Percentiles rank a stretch among this genome's conserved stretches.
Evolutionary conservation across 2,113 vertebrate species (phyloP).

Genomic region (Atherinomorus stipes): DNA sequence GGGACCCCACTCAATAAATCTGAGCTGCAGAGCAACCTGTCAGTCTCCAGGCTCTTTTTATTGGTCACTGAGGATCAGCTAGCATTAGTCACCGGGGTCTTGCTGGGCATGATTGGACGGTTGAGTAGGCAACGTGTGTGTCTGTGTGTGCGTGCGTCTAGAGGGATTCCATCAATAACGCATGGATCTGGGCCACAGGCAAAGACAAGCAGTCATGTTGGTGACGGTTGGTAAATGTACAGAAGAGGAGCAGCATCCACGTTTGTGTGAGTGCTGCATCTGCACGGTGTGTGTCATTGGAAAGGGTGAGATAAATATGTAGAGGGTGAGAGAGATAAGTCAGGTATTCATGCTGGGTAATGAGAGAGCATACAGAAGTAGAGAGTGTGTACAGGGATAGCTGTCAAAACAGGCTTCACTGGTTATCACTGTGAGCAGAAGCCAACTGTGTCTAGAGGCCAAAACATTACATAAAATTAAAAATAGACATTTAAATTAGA

Average conservation of each 20-base stretch:
- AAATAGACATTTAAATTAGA: too few species aligned
- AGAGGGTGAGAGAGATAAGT: constrained; percentile 24
- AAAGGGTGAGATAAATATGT: background rate
- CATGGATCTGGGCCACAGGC: constrained; percentile 66
- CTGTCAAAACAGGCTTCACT: constrained; percentile 38
- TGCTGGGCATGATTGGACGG: constrained; percentile 53
- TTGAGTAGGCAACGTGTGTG: constrained; percentile 26
- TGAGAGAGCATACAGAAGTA: constrained; percentile 39
- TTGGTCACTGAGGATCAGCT: constrained; percentile 79
- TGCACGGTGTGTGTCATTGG: constrained; percentile 14
- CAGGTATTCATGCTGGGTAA: constrained; percentile 60
- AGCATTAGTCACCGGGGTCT: constrained; percentile 72
- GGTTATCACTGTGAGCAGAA: constrained; percentile 12
- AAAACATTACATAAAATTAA: too few species aligned
- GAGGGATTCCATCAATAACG: constrained; percentile 73
- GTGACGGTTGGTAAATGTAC: constrained; percentile 37
- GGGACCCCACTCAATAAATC: constrained; percentile 75
- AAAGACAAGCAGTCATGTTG: constrained; percentile 62
- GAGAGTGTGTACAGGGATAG: constrained; percentile 30
- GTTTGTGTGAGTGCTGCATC: constrained; percentile 16
- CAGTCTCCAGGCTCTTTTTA: constrained; percentile 76
- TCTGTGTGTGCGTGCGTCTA: constrained; percentile 28
- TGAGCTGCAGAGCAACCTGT: constrained; percentile 69
- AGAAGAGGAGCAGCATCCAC: constrained; percentile 17
- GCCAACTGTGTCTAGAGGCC: too few species aligned